These are phyloP conservation scores for Bembecia ichneumoniformis DNA, from an alignment of 2,888 invertebrate genomes.

Conservation along the genomic window DNA sequence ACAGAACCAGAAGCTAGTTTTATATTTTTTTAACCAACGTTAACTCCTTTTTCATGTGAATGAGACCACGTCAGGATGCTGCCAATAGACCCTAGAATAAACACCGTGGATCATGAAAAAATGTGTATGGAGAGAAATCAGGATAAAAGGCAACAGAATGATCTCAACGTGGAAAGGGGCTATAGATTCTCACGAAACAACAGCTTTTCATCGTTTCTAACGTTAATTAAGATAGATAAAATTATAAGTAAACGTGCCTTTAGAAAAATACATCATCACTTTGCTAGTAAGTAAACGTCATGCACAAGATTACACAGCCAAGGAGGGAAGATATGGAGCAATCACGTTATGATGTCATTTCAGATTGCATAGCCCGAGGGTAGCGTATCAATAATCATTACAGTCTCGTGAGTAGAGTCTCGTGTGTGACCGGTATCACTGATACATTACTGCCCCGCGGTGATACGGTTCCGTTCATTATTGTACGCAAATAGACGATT, in stretches of 20 bases:
- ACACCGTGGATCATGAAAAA: too few relatives aligned
- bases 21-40: too few relatives aligned
- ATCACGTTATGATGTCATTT: slow-evolving; percentile 41
- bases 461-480: slow-evolving; percentile 35
- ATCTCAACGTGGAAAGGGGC: too few relatives aligned
- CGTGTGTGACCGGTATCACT: slow-evolving; percentile 42
- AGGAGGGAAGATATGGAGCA: slow-evolving; percentile 36
- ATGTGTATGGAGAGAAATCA: too few relatives aligned
- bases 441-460: slow-evolving; percentile 36
- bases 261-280: slow-evolving; percentile 26
- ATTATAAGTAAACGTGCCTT: background rate
- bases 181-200: too few relatives aligned
- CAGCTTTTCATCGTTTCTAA: too few relatives aligned
- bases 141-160: too few relatives aligned
- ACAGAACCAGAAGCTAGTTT: too few relatives aligned
- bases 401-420: slow-evolving; percentile 23
- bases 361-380: slow-evolving; percentile 36
- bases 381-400: slow-evolving; percentile 41
- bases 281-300: slow-evolving; percentile 14
- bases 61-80: too few relatives aligned
- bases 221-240: too few relatives aligned
- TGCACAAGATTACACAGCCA: slow-evolving; percentile 13
- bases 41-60: too few relatives aligned
- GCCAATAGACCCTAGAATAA: too few relatives aligned
- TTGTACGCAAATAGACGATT: slow-evolving; percentile 45